phyloP scores from a whole-genome alignment of 1,140 invertebrate species.

The Dendrolimus punctatus region DNA sequence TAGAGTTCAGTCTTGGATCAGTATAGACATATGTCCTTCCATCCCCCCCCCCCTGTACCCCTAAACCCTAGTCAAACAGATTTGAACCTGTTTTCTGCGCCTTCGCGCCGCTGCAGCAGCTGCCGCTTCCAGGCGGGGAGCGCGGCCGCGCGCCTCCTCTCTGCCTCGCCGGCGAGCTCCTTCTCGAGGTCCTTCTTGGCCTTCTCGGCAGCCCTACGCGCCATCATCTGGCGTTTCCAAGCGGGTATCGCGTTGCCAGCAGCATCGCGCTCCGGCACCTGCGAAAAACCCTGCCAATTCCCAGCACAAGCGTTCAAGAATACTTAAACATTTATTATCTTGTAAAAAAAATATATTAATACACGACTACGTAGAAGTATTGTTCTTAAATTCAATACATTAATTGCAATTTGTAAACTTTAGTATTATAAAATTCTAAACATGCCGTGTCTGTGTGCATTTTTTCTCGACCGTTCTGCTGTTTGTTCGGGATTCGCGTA shows the following conservation, averaged over 20 bases:
- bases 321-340: constrained; percentile 6
- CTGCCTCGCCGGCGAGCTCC: constrained; percentile 85
- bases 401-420: no score
- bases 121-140: constrained; percentile 96
- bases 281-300: constrained; percentile 61
- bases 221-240: constrained; percentile 96
- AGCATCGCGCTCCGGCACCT: constrained; percentile 92
- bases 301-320: constrained; percentile 27
- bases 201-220: constrained; percentile 92
- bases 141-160: constrained; percentile 86
- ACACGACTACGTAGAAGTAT: no score
- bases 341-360: not conserved
- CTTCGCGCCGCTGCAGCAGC: constrained; percentile 86
- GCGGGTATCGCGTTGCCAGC: constrained; percentile 92
- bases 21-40: not conserved
- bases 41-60: not conserved
- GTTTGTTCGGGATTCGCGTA: no score
- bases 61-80: constrained; percentile 32
- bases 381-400: no score
- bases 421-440: no score
- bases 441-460: no score
- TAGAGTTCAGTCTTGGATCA: no score
- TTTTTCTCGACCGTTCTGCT: no score
- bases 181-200: constrained; percentile 92
- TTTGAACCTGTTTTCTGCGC: constrained; percentile 81